Evolutionary conservation across 2,113 vertebrate genomes (phyloP).

Genomic region (Galemys pyrenaicus): DNA sequence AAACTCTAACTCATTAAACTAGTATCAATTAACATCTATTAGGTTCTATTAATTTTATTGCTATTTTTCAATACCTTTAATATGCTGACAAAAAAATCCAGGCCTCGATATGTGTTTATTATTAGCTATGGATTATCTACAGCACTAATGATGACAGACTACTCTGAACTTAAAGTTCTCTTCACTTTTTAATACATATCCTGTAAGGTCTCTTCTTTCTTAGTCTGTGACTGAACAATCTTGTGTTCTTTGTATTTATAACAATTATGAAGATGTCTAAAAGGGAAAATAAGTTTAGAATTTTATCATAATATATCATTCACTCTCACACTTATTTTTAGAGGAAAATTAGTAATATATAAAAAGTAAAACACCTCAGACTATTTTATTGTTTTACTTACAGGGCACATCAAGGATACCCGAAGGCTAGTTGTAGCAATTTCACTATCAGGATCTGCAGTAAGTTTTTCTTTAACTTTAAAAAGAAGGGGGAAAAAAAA

Average conservation of each 20-base stretch:
- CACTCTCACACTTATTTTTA: not conserved
- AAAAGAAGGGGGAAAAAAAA: constrained; percentile 61
- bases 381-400: constrained; percentile 84
- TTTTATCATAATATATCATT: not conserved
- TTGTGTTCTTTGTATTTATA: not conserved
- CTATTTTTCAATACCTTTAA: constrained; percentile 10
- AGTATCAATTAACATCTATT: not conserved
- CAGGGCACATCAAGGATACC: constrained; percentile 98
- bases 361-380: not conserved
- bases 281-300: not conserved
- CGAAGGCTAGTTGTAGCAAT: constrained; percentile 97
- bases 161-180: not conserved
- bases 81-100: constrained; percentile 18
- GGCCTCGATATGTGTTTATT: not conserved
- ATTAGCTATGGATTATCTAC: not conserved
- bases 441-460: constrained; percentile 98
- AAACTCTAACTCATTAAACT: constrained; percentile 34
- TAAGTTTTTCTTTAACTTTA: constrained; percentile 98
- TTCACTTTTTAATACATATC: not conserved
- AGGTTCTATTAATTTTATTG: not conserved
- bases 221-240: not conserved
- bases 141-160: not conserved
- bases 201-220: not conserved
- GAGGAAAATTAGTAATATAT: not conserved
- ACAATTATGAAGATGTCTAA: not conserved